These are phyloP conservation scores for Drosophila nr. perissopoda DNA, from an alignment of 2,888 invertebrate genomes.

Conservation along the genomic window DNA sequence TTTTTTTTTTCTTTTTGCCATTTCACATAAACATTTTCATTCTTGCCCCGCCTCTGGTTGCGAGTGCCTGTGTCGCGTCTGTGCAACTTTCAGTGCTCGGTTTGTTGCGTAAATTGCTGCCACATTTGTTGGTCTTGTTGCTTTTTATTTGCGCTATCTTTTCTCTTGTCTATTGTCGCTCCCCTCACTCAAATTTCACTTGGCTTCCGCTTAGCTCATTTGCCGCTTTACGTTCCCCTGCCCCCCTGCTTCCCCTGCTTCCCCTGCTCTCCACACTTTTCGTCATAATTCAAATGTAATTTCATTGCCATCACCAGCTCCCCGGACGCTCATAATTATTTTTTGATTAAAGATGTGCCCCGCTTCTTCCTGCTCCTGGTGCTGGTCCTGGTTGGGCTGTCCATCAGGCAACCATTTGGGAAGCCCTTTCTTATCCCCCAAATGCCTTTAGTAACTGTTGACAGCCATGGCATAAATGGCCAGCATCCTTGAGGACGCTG, in stretches of 20 bases:
- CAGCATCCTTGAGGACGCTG: conserved; percentile 22
- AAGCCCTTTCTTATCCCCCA: conserved; percentile 6
- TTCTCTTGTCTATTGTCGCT: conserved; percentile 15
- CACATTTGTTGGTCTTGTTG: conserved; percentile 34
- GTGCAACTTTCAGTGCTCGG: conserved; percentile 67
- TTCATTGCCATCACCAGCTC: conserved; percentile 61
- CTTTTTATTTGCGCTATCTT: conserved; percentile 55
- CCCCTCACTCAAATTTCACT: conserved; percentile 69
- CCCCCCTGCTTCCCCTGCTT: not conserved
- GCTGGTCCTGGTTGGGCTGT: not conserved
- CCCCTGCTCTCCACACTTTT: conserved; percentile 10
- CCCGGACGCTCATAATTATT: conserved; percentile 79
- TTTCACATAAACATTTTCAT: conserved; percentile 63
- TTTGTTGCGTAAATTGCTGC: conserved; percentile 71
- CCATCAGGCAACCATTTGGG: conserved; percentile 37
- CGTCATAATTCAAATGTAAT: conserved; percentile 80
- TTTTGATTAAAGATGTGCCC: conserved; percentile 78
- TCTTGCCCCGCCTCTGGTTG: conserved; percentile 28
- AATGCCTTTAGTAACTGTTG: conserved; percentile 35
- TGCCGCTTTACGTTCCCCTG: conserved; percentile 40
- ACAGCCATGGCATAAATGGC: conserved; percentile 24
- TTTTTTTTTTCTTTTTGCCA: conserved; percentile 29
- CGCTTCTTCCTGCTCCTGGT: not conserved
- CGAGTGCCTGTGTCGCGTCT: conserved; percentile 29
- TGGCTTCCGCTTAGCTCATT: conserved; percentile 74